Conservation (phyloP, 1,140 invertebrate species). For the Calycopis cecrops region DNA sequence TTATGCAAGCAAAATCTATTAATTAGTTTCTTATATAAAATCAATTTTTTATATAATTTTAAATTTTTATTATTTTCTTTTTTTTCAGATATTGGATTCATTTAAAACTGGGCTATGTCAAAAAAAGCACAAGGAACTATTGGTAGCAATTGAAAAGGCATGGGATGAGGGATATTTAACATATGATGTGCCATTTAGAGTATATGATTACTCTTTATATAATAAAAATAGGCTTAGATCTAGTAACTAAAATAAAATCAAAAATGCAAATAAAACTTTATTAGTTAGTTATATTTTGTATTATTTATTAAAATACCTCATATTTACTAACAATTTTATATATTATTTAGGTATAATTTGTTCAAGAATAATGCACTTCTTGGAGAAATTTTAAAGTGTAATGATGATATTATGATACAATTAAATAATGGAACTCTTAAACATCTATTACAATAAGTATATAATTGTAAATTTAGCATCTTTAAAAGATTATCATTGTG, state of each 20-base stretch:
- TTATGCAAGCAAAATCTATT: too few species aligned
- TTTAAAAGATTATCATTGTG: too few species aligned
- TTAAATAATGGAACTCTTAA: too few species aligned
- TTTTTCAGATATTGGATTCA: conserved; percentile 74
- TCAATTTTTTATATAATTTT: background rate
- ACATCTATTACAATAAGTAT: too few species aligned
- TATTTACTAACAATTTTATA: too few species aligned
- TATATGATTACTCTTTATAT: conserved; percentile 89
- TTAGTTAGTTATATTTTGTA: background rate
- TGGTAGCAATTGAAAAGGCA: conserved; percentile 85
- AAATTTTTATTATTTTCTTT: conserved; percentile 51
- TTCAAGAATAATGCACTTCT: too few species aligned
- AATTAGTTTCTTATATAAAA: too few species aligned
- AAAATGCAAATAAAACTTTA: background rate
- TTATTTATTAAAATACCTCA: too few species aligned
- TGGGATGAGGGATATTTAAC: conserved; percentile 86
- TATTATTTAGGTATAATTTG: too few species aligned
- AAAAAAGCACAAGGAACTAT: conserved; percentile 83
- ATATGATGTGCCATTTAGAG: conserved; percentile 87
- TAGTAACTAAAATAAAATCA: background rate
- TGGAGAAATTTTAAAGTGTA: too few species aligned
- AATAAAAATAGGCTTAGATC: conserved; percentile 31
- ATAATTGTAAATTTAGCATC: too few species aligned
- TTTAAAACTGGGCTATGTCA: conserved; percentile 89
- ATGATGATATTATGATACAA: too few species aligned